Evolutionary conservation across 2,797 vertebrate genomes (phyloP).

Genomic region (Notolabrus celidotus): DNA sequence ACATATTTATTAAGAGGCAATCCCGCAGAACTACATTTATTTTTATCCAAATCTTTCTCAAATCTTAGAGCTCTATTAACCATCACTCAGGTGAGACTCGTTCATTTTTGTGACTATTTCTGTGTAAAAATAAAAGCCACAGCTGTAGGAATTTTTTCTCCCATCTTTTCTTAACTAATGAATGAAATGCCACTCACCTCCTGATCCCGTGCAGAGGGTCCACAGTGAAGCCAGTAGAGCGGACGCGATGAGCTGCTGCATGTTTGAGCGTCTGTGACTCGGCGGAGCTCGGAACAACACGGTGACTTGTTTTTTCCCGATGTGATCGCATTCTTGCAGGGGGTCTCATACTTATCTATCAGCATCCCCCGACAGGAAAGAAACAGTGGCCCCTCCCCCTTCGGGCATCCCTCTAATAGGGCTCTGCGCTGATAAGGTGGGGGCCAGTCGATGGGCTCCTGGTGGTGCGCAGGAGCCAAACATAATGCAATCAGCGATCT

Average conservation of each 20-base stretch:
- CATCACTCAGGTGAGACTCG: background rate
- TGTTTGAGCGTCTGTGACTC: conserved; percentile 59
- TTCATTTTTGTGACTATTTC: too few species aligned
- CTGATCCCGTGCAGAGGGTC: conserved; percentile 57
- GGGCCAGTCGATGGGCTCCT: conserved; percentile 40
- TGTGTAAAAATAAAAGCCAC: background rate
- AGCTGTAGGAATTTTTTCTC: background rate
- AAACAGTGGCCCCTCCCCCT: conserved; percentile 77
- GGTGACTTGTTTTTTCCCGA: conserved; percentile 53
- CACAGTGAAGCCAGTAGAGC: conserved; percentile 67
- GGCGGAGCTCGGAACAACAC: conserved; percentile 37
- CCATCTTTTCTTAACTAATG: background rate
- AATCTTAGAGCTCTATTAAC: background rate
- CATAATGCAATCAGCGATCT: background rate
- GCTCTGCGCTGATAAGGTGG: conserved; percentile 19
- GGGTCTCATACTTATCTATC: conserved; percentile 83
- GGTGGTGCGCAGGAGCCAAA: conserved; percentile 1
- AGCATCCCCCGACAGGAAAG: conserved; percentile 66
- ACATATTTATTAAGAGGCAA: background rate
- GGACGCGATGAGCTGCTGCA: conserved; percentile 71
- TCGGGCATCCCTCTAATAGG: conserved; percentile 65
- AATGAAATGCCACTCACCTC: conserved; percentile 71
- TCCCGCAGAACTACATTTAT: fast-evolving
- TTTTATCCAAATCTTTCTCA: background rate
- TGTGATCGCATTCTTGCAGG: conserved; percentile 78